A percentile compares a stretch with the other conserved stretches of the same genome.
Conservation (phyloP, 2,113 vertebrate genomes). For the Hypanus sabinus region DNA sequence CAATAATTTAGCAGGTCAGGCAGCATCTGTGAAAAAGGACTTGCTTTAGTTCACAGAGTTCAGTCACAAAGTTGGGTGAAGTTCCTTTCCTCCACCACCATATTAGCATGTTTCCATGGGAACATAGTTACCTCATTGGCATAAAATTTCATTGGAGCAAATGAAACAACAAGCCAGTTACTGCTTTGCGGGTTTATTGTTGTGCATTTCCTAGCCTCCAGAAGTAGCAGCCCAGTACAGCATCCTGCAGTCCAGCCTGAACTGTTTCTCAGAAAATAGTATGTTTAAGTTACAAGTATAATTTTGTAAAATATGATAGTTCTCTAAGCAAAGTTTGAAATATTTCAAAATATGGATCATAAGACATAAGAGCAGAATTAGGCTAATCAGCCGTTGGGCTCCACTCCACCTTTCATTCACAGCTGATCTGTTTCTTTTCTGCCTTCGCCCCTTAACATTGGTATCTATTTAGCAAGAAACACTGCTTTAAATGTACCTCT, state of each 20-base stretch:
- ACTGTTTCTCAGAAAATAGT: neutral
- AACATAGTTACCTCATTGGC: neutral
- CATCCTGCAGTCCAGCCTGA: neutral
- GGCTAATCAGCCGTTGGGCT: too few species aligned
- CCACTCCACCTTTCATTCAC: too few species aligned
- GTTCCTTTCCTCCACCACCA: neutral
- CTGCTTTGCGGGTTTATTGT: neutral
- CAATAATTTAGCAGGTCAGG: too few species aligned
- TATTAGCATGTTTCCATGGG: neutral
- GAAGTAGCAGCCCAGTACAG: neutral
- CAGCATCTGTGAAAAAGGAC: too few species aligned
- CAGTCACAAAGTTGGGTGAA: neutral
- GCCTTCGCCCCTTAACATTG: too few species aligned
- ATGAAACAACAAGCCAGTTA: neutral
- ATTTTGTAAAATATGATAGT: neutral
- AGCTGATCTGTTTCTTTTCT: too few species aligned
- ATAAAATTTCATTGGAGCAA: neutral
- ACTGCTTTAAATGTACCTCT: too few species aligned
- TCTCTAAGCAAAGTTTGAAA: neutral
- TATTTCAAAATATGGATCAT: neutral
- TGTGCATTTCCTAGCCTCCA: neutral
- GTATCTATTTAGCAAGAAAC: too few species aligned
- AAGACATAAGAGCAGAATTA: too few species aligned
- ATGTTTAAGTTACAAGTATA: neutral
- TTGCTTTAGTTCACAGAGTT: neutral